Base-by-base conservation (phyloP, 2,888 invertebrate genomes). In the Heliconius hortense region DNA sequence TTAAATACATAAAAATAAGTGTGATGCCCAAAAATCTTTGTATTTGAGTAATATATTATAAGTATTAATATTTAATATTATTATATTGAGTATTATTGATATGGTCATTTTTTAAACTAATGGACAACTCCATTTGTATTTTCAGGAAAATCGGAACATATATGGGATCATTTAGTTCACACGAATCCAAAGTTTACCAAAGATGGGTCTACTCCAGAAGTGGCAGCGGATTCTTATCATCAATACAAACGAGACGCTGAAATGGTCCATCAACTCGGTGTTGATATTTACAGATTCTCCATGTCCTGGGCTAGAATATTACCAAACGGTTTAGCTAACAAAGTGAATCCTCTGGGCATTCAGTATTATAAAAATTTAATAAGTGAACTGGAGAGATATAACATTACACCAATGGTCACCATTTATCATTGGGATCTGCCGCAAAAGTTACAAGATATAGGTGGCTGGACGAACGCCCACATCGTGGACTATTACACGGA, bases 291-390 rank as follows among this genome's bases (percentile, higher is more conserved):
- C 86, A 94, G 96, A 63, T 97, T 97, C 86, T 96, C 96, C 0
- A 94, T 97, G 81, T 95, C 97, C 0, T 98, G 97, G 97, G 89
- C 96, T 0, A 91, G 97, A 71, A 93, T 98, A 68, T 89, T 97
- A 79, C 97, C 97, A 0, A 95, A 94, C 18, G 97, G 97, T 15
- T 93, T 95, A 75, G 93, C 95, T 18, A 95, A 96, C 82, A 85
- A 95, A 28, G 90, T 97, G 28, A 98, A 97, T 85, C 90, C 94
- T 62, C 93, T 95, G 3, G 98, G 97, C 26, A 93, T 98, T 18
- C 90, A 95, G 76, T 97, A 97, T 88, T 98, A 98, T 87, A 96
- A 95, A 83, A 95, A 96, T 80, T 88, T 98, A 66, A 96, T 98
- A 73, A 93, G 97, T 82, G 96, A 96, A 82, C 92, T 97, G 11